Evolutionary conservation across 2,888 invertebrate species (phyloP).

Genomic region (Pollenia amentaria): DNA sequence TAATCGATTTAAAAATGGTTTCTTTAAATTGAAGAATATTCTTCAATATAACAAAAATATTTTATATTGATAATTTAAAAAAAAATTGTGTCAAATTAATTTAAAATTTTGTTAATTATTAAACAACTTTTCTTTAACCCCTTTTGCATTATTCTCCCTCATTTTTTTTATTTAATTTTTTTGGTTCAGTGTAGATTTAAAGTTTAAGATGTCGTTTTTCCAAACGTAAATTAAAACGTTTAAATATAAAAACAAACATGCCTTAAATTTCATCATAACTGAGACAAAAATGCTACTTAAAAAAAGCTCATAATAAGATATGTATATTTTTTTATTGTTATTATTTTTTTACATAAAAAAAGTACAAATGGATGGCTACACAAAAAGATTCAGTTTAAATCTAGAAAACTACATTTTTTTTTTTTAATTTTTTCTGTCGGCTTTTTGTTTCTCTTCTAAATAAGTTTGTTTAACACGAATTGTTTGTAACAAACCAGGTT

Average conservation of each 20-base stretch:
- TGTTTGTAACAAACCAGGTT: slow-evolving; percentile 52
- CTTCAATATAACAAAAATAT: too few relatives aligned
- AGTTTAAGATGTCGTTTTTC: slow-evolving; percentile 2
- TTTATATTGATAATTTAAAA: too few relatives aligned
- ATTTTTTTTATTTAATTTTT: not conserved
- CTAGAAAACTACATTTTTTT: slow-evolving; percentile 46
- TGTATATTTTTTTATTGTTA: slow-evolving; percentile 26
- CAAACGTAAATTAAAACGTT: slow-evolving; percentile 59
- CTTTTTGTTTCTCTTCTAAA: slow-evolving; percentile 62
- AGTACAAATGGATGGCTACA: not conserved
- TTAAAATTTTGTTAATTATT: not conserved
- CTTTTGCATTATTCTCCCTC: too few relatives aligned
- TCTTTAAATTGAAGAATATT: too few relatives aligned
- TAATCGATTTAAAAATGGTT: too few relatives aligned
- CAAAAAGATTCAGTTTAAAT: slow-evolving; percentile 4
- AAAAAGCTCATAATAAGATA: slow-evolving; percentile 36
- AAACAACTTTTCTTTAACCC: too few relatives aligned
- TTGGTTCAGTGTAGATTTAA: slow-evolving; percentile 14
- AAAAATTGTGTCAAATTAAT: too few relatives aligned
- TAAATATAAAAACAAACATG: slow-evolving; percentile 55
- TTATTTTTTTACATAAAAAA: slow-evolving; percentile 23
- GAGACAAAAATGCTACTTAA: slow-evolving; percentile 67
- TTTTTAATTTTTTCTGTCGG: slow-evolving; percentile 54
- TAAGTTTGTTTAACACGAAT: slow-evolving; percentile 69
- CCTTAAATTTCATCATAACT: slow-evolving; percentile 65